Percentiles rank a stretch among this genome's conserved stretches.
phyloP scores from a whole-genome alignment of 2,113 vertebrate genomes.

The Cyanocitta stelleri region DNA sequence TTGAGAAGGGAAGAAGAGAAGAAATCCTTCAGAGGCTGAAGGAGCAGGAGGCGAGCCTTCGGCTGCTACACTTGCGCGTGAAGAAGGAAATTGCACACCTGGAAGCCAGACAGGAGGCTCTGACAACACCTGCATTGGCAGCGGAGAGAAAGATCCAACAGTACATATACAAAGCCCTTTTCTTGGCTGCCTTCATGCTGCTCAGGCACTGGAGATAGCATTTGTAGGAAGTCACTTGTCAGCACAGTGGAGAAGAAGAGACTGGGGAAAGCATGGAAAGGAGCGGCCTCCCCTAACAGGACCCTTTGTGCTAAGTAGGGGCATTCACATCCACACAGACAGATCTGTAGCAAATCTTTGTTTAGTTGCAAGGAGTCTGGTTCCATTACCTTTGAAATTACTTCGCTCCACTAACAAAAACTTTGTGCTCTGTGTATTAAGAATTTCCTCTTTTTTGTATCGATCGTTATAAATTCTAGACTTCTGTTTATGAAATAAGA shows the following conservation, averaged over 20 bases:
- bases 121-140: background rate
- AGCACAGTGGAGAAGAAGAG: background rate
- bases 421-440: background rate
- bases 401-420: accelerated
- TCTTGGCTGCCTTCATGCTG: accelerated
- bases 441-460: background rate
- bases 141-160: accelerated
- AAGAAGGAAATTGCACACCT: background rate
- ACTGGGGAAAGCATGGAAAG: background rate
- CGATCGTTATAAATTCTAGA: background rate
- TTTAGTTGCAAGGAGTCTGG: background rate
- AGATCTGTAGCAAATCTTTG: background rate
- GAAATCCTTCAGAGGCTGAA: background rate
- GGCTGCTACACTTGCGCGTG: accelerated
- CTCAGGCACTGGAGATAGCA: background rate
- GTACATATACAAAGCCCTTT: background rate
- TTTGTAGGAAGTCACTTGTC: background rate
- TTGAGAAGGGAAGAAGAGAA: background rate
- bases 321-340: background rate
- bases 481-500: background rate
- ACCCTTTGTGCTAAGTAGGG: background rate
- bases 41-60: background rate
- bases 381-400: background rate
- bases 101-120: background rate
- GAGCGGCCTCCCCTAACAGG: background rate